Evolutionary conservation across 2,797 vertebrate species (phyloP).

Genomic region (Stomatorhinus walkeri): DNA sequence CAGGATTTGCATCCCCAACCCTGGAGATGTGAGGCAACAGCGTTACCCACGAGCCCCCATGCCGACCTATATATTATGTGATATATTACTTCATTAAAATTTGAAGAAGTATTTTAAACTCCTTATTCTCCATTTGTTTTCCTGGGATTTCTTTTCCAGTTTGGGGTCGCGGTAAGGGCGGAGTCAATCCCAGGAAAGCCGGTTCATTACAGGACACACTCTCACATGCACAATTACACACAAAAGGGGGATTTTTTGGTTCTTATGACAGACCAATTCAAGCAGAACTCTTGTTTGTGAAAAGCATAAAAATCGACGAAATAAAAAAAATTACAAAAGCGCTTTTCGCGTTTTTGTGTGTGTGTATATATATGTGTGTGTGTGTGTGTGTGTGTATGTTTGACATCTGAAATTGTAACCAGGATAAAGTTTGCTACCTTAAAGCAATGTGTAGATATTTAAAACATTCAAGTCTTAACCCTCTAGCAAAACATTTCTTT

Average conservation of each 20-base stretch:
- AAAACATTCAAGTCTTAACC: background rate
- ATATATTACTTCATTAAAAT: slow-evolving; percentile 8
- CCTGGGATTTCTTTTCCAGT: background rate
- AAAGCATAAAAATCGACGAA: background rate
- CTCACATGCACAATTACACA: background rate
- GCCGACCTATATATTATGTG: background rate
- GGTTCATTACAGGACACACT: background rate
- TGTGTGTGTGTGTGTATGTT: background rate
- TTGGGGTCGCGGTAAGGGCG: background rate
- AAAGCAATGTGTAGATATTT: background rate
- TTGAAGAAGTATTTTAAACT: background rate
- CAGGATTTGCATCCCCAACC: background rate
- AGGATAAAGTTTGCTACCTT: background rate
- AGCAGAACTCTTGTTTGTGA: background rate
- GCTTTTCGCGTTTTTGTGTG: background rate
- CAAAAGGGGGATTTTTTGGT: background rate
- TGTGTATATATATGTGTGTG: background rate
- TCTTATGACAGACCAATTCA: background rate
- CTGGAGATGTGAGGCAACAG: background rate
- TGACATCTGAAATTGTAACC: background rate
- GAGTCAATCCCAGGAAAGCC: background rate
- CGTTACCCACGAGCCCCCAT: background rate
- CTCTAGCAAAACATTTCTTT: background rate
- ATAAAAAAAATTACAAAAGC: background rate
- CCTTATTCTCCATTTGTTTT: slow-evolving; percentile 2